Base-by-base conservation (phyloP, 2,888 invertebrate species). In the Nemotelus nigrinus region DNA sequence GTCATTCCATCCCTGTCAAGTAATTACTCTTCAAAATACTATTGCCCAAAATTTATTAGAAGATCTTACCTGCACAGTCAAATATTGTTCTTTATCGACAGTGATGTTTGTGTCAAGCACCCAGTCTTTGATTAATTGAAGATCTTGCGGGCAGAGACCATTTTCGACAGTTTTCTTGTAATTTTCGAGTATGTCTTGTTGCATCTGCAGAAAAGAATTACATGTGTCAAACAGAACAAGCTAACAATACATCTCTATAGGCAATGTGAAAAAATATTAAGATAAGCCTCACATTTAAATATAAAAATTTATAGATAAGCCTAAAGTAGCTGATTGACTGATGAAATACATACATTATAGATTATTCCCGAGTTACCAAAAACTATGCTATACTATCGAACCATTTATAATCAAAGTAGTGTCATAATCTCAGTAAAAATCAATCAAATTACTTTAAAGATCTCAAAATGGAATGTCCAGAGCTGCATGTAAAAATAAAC, bases 141-240 rank as follows among this genome's bases (percentile, higher is more conserved):
- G 84, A 86, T 95, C 95, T 2, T 90, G 88, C 2, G 86, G 83
- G 84, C 95, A 96, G 79, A 95, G 87, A 2, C 91, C 90, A 81
- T 89, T 88, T 81, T 85, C 88, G 85, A 78, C 84, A 1, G 86
- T 84, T 57, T 86, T 87, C 65, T 90, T 90, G 83, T 94, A 93
- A 85, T 94, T 94, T 10, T 87, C 85, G 0, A 92, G 82, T 76
- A 95, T 90, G 82, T 91, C 90, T 77, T 90, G 89, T 79, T 90
- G 84, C 1, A 87, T 75, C 87, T 86, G 41, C 25, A 25, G 25
- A 25, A 7, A 5, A 77, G 25, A 25, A 25, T 25, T 25, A 25
- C 25, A 25, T 25, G 25, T 25, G 25, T 25, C 25, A 25, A 25
- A 25, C 0, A 25, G 25, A 25, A n/a, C 10, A 60, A 60, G 10